Base-by-base conservation (phyloP, 1,140 invertebrate genomes). In the Tetramorium simillimum region DNA sequence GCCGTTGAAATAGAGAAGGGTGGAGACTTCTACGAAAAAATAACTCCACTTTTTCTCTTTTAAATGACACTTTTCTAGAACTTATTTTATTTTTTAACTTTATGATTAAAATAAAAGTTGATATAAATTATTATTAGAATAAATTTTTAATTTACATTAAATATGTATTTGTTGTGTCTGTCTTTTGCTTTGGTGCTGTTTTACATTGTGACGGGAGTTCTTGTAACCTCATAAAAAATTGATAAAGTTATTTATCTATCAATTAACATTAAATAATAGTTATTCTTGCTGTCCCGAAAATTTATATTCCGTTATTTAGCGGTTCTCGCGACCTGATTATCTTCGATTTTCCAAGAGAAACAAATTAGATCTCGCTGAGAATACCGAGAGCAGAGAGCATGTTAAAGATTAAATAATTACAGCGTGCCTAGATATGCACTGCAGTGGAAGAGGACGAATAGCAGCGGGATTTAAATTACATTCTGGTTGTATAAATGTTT, bases 361-460 rank as follows among this genome's bases (percentile, higher is more conserved):
- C 24, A 69, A 16, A 82, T 72, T 58, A 40, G 56, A 43, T 56
- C 16, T 14, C 16, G 18, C 24, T 10, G 2, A 33, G 51, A 1
- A 72, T 56, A 4, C 2, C 1, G 16, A 1, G n/a, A 49, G 16
- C 24, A n/a, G 5, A n/a, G 12, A 3, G 14, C 1, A 21, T 33
- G 49, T 81, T 43, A 58, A 24, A 56, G 24, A 81, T 81, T 43
- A 56, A 70, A 58, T 70, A 81, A 81, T 70, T 56, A 3, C 49
- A 70, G 10, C 14, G 16, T 12, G 9, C 28, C 0, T n/a, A 80
- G 33, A 6, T 33, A 33, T 69, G 46, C n/a, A 0, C 33, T 33
- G 33, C 24, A 14, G 21, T 43, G 56, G 49, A 46, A 46, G 18
- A 46, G 37, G 12, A 69, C 63, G 33, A 81, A 81, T 4, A 69